Percentiles rank a stretch among this genome's conserved stretches.
Evolutionary conservation across 2,113 vertebrate genomes (phyloP).

Genomic region (Cygnus buccinator): DNA sequence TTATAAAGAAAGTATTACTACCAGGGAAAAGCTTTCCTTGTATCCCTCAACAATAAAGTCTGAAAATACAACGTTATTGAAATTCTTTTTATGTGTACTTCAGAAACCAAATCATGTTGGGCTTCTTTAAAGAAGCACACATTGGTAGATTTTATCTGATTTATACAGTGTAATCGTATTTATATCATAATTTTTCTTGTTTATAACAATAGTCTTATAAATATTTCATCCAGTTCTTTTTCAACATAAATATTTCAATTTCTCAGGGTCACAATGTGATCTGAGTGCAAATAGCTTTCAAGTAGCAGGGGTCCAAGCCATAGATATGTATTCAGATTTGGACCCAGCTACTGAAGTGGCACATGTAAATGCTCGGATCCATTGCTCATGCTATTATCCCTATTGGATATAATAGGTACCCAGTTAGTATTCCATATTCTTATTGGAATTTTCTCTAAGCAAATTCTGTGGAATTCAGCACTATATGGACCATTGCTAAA

Average conservation of each 20-base stretch:
- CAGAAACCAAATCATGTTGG: slow-evolving; percentile 7
- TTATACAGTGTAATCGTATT: slow-evolving; percentile 36
- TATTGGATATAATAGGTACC: neutral
- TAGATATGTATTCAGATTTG: neutral
- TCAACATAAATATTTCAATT: slow-evolving; percentile 24
- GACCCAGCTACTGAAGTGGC: neutral
- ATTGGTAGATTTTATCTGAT: slow-evolving; percentile 55
- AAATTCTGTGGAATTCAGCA: neutral
- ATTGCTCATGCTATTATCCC: neutral
- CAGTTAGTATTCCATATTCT: neutral
- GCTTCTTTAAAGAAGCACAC: slow-evolving; percentile 13
- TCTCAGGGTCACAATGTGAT: slow-evolving; percentile 39
- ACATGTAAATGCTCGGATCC: slow-evolving; percentile 1
- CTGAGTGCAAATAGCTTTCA: slow-evolving; percentile 34
- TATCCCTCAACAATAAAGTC: slow-evolving; percentile 21
- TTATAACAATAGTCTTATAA: slow-evolving; percentile 34
- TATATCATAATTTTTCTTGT: slow-evolving; percentile 31
- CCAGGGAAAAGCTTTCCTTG: slow-evolving; percentile 32
- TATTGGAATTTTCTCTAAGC: neutral
- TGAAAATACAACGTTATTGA: slow-evolving; percentile 10
- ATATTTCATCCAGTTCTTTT: slow-evolving; percentile 38
- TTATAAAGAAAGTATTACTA: slow-evolving; percentile 39
- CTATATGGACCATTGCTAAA: neutral
- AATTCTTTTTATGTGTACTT: slow-evolving; percentile 37
- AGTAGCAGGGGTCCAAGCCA: neutral